phyloP scores from a whole-genome alignment of 2,797 vertebrate species.

The Dermochelys coriacea region DNA sequence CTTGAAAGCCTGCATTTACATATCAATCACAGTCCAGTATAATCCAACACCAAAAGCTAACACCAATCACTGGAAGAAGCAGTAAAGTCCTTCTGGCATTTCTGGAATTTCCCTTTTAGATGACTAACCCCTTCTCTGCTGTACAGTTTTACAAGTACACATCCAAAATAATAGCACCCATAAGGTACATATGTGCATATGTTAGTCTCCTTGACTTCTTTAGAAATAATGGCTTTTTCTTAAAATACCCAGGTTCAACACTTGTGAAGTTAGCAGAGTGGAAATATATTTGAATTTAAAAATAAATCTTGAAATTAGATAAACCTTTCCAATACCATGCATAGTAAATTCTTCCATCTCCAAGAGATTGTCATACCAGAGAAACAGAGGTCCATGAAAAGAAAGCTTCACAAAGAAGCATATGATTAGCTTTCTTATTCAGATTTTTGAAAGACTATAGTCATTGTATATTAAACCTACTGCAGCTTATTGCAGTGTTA shows the following conservation, averaged over 20 bases:
- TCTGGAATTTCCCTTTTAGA: conserved; percentile 14
- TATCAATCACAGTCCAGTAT: conserved; percentile 9
- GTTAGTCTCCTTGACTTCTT: background rate
- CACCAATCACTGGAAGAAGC: background rate
- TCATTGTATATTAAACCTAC: background rate
- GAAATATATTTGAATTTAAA: background rate
- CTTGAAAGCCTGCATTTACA: conserved; percentile 28
- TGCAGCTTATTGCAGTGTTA: background rate
- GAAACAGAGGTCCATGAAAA: background rate
- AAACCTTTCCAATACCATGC: background rate
- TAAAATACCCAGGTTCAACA: background rate
- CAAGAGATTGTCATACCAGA: background rate
- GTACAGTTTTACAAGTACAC: background rate
- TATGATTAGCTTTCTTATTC: background rate
- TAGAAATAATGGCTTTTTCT: background rate
- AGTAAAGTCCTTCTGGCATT: background rate
- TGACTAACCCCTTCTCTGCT: background rate
- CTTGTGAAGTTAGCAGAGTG: background rate
- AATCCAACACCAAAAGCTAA: background rate
- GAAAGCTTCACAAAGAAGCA: background rate
- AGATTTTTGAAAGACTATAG: background rate
- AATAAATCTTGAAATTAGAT: background rate
- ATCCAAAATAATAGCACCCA: background rate
- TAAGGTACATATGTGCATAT: background rate
- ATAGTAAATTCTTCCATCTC: background rate